A percentile compares a stretch with the other conserved stretches of the same genome.
Evolutionary conservation across 2,888 invertebrate species (phyloP).

Genomic region (Octonoba sinensis): DNA sequence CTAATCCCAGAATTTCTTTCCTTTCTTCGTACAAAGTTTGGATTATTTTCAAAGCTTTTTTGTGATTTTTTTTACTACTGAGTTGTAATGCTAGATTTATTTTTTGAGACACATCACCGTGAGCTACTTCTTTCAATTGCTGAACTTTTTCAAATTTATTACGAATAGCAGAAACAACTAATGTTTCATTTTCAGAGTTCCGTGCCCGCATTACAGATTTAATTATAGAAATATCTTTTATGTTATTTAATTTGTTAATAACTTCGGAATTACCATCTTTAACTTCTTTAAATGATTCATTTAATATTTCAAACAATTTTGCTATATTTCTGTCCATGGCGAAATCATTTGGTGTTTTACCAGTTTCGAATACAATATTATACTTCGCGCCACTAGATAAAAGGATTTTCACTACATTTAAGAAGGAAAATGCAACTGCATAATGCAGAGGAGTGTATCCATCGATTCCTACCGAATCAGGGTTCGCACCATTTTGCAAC

Average conservation of each 20-base stretch:
- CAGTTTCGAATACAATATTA: not conserved
- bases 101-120: constrained; percentile 4
- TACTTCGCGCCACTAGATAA: constrained; percentile 20
- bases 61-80: not conserved
- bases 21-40: not conserved
- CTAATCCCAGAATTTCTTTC: constrained; percentile 8
- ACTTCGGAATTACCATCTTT: constrained; percentile 3
- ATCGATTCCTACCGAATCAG: constrained; percentile 21
- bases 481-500: constrained; percentile 22
- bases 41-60: not conserved
- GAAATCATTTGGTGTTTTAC: constrained; percentile 19
- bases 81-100: not conserved
- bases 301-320: constrained; percentile 11
- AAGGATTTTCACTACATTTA: constrained; percentile 3
- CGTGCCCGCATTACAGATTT: constrained; percentile 5
- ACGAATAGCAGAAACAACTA: constrained; percentile 16
- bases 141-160: constrained; percentile 1
- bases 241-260: constrained; percentile 3
- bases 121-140: constrained; percentile 14
- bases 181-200: constrained; percentile 3
- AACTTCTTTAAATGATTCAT: constrained; percentile 28
- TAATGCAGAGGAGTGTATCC: constrained; percentile 43
- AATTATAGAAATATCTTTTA: not conserved
- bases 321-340: not conserved
- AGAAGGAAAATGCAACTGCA: constrained; percentile 10